phyloP scores from a whole-genome alignment of 2,888 invertebrate species.

The Troides oblongomaculatus region DNA sequence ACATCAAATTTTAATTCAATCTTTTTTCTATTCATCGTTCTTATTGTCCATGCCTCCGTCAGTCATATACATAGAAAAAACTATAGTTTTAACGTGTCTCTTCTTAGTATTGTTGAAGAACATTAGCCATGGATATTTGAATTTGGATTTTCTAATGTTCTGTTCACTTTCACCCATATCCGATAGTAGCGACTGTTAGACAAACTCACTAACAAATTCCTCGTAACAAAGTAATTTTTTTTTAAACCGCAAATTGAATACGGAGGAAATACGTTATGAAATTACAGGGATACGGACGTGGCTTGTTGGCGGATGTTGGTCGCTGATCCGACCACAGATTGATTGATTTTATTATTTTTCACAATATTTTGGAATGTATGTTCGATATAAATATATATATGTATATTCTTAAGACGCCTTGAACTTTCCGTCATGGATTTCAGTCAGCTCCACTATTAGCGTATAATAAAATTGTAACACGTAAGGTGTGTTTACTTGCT shows the following conservation, averaged over 20 bases:
- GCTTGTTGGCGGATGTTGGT: slow-evolving; percentile 20
- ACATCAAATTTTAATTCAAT: neutral
- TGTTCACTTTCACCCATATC: neutral
- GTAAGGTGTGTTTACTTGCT: slow-evolving; percentile 2
- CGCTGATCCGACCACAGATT: slow-evolving; percentile 20
- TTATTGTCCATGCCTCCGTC: neutral
- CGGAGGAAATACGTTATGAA: slow-evolving; percentile 17
- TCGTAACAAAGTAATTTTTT: neutral
- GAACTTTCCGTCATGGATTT: neutral
- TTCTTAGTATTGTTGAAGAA: neutral
- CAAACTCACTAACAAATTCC: neutral
- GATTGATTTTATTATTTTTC: neutral
- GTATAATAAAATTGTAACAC: slow-evolving; percentile 1
- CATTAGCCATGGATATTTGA: too few relatives aligned
- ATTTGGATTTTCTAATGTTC: neutral
- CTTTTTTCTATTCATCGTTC: neutral
- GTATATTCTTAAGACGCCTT: neutral
- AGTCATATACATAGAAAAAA: neutral
- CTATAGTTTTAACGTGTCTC: neutral
- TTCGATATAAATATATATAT: neutral
- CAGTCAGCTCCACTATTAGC: neutral
- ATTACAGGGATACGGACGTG: slow-evolving; percentile 21
- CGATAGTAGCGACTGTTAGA: neutral
- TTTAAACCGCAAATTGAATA: slow-evolving; percentile 18
- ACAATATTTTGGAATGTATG: neutral